Conservation (phyloP, 2,113 vertebrate species). For the Circaetus cinerascens region DNA sequence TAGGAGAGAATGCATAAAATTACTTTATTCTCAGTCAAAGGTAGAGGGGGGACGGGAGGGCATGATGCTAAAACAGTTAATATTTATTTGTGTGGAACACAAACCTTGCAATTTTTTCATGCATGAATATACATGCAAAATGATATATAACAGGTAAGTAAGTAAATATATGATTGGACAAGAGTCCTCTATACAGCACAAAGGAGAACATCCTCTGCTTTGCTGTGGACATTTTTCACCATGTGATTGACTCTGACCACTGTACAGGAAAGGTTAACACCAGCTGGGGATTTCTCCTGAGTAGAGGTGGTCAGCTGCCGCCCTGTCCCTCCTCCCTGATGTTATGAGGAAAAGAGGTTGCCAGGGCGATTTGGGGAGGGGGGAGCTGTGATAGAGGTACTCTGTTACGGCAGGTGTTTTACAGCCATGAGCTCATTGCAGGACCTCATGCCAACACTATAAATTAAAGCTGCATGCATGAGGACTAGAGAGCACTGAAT, state of each 20-base stretch:
- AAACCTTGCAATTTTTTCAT: not conserved
- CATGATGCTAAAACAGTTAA: not conserved
- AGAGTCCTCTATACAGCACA: not conserved
- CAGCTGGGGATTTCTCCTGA: not conserved
- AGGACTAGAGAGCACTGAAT: not conserved
- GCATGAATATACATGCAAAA: not conserved
- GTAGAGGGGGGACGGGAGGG: accelerated
- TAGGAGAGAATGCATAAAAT: slow-evolving; percentile 61
- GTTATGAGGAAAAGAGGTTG: not conserved
- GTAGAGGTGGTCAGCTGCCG: not conserved
- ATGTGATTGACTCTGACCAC: not conserved
- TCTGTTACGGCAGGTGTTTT: not conserved
- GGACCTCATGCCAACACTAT: not conserved
- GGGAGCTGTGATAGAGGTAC: not conserved
- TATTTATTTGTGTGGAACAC: not conserved
- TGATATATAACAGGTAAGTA: not conserved
- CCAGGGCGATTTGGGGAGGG: not conserved
- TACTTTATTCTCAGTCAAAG: slow-evolving; percentile 31
- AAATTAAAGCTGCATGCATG: not conserved
- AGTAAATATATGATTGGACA: not conserved
- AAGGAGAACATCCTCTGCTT: not conserved
- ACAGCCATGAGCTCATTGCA: slow-evolving; percentile 7
- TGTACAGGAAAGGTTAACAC: not conserved
- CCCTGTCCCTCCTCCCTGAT: not conserved
- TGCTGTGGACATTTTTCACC: not conserved